Evolutionary conservation across 2,888 invertebrate species (phyloP), one percentile per base, ranked within the genome.

Genomic region (Hirtodrosophila histrioides): DNA sequence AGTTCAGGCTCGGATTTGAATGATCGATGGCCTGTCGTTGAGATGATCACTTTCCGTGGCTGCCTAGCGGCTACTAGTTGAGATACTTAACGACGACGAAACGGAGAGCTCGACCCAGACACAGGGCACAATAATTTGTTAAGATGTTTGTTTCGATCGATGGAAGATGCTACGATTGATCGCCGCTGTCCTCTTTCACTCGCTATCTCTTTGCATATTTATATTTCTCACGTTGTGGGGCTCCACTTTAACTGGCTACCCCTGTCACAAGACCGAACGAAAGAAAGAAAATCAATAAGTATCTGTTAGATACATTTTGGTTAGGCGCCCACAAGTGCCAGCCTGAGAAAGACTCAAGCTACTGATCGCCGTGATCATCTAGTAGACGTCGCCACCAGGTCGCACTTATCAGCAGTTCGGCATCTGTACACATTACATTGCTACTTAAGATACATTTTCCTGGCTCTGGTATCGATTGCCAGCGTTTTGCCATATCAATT

Each of bases 11-110:
- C 40, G 29, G 36, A 57, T 49, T 73, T 62, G 81, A 75, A 83
- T 88, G 87, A 88, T 88, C 87, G 89, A 88, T 88, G 88, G 76
- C 78, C 81, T 81, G 84, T 88, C 81, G 78, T 68, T 79, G 86
- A 88, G 84, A 81, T 88, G 87, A 88, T 88, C 83, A 86, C 86
- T 88, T 83, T 75, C 69, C 71, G 78, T 87, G 78, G 84, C 87
- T 84, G 84, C 87, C 87, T 85, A 84, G 88, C 88, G 87, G 82
- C 86, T 88, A 88, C 84, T 86, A 86, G 85, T 88, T 86, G 85
- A 82, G 87, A 85, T 87, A 85, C 83, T 86, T 84, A 86, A 78
- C 78, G 74, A 67, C 58, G 62, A 54, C 39, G 33, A 31, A 29
- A 17, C 35, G 17, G 41, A 41, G 57, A 45, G 37, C 6, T 60